Conservation (phyloP, 2,888 invertebrate genomes). For the Chesias legatella region DNA sequence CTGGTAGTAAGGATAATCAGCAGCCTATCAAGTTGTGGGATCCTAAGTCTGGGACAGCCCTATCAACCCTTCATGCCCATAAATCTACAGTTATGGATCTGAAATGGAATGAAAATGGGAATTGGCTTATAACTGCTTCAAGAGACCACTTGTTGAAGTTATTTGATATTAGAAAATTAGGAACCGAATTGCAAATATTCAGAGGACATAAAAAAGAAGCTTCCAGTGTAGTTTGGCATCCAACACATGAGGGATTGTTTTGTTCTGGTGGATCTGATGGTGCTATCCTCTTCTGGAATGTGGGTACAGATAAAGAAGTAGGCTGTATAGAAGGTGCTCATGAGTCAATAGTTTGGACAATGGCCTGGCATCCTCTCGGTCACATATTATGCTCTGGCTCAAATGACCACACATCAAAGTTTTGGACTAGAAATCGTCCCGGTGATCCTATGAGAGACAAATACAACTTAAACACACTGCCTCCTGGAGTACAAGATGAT, state of each 20-base stretch:
- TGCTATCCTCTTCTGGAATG: constrained; percentile 99
- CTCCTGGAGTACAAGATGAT: constrained; percentile 85
- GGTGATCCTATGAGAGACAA: constrained; percentile 99
- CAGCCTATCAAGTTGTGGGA: constrained; percentile 99
- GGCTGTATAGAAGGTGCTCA: constrained; percentile 99
- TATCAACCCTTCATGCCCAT: constrained; percentile 99
- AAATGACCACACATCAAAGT: constrained; percentile 99
- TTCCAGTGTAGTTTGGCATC: constrained; percentile 98
- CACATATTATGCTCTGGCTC: constrained; percentile 99
- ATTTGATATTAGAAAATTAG: constrained; percentile 97
- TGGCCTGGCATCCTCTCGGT: constrained; percentile 99
- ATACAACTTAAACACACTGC: constrained; percentile 95
- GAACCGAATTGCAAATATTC: constrained; percentile 97
- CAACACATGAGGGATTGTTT: constrained; percentile 97
- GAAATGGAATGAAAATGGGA: constrained; percentile 99
- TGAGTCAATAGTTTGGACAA: constrained; percentile 99
- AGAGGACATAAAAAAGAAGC: constrained; percentile 99
- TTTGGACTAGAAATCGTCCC: constrained; percentile 99
- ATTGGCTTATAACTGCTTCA: constrained; percentile 99
- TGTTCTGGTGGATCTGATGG: constrained; percentile 99
- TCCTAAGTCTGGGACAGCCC: constrained; percentile 95
- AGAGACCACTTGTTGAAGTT: constrained; percentile 97
- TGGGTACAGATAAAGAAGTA: constrained; percentile 98
- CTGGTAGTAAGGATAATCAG: constrained; percentile 99
- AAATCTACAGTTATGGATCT: constrained; percentile 99